A percentile compares a stretch with the other conserved stretches of the same genome.
Conservation (phyloP, 2,797 vertebrate genomes). For the Esox lucius region DNA sequence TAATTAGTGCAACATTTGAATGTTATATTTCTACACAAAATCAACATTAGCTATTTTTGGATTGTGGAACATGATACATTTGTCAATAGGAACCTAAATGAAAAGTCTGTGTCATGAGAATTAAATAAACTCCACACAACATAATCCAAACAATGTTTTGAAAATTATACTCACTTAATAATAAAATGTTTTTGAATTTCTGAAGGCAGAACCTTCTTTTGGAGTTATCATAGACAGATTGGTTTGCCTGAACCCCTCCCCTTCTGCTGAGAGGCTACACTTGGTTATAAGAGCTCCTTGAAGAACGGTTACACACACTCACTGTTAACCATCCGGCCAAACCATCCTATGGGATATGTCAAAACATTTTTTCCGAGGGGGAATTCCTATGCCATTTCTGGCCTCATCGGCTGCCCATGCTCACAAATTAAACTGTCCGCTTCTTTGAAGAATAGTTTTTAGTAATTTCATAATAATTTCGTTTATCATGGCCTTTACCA, state of each 20-base stretch:
- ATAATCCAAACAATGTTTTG: not conserved
- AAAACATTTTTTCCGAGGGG: constrained; percentile 1
- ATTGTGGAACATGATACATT: not conserved
- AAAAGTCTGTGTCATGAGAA: not conserved
- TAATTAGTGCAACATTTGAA: not conserved
- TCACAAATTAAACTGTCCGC: constrained; percentile 20
- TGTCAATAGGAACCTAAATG: not conserved
- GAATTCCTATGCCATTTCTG: not conserved
- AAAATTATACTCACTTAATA: not conserved
- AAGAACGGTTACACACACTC: constrained; percentile 2
- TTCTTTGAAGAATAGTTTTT: constrained; percentile 16
- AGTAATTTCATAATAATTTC: not conserved
- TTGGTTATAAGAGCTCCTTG: constrained; percentile 50
- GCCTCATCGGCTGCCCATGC: constrained; percentile 26
- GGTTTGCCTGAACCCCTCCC: constrained; percentile 30
- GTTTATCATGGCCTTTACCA: constrained; percentile 78
- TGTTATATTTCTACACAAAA: not conserved
- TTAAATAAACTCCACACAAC: not conserved
- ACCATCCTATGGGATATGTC: constrained; percentile 35
- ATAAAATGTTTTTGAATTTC: not conserved
- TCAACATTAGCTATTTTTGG: not conserved
- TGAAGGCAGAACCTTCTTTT: not conserved
- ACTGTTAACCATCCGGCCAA: constrained; percentile 13
- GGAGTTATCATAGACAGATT: not conserved
- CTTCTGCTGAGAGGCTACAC: constrained; percentile 22